Base-by-base conservation (phyloP, 2,888 invertebrate genomes). In the Melieria crassipennis region DNA sequence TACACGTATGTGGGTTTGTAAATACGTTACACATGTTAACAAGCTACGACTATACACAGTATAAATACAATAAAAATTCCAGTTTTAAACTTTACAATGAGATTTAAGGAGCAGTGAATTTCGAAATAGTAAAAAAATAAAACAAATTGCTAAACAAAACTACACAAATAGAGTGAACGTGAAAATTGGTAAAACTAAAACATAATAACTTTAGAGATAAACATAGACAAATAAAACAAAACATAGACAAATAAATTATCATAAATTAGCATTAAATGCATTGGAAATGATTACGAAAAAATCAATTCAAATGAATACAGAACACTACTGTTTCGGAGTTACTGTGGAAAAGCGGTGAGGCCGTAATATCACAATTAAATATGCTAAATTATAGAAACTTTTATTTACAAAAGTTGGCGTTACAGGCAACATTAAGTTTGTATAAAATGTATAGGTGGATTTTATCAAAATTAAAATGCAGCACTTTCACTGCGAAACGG, bases 1-100 rank as follows among this genome's bases (percentile, higher is more conserved):
- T 65, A 57, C 58, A 71, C 62, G 56, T 60, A 9, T 43, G 60
- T 57, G 67, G 50, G 57, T 67, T 67, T 71, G 67, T 71, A 67
- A 67, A 71, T 62, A 62, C 10, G 10, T 62, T 50, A 71, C 55
- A 62, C 47, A 63, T 30, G 43, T 63, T 63, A 69, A 63, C 63
- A 63, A 58, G 64, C 71, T 71, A 71, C 50, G 52, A 63, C 71
- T 67, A 71, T 71, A 67, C 67, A 71, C 67, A 64, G 52, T 71
- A 67, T 71, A 71, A 68, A 68, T 71, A 67, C 63, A 71, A 45
- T 71, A 56, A 63, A 60, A 65, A 61, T 65, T 55, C 1, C 62
- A 11, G 16, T 66, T 56, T 58, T 45, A 10, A 71, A 48, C 42
- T 66, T 46, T 60, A 61, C 57, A 63, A 63, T 69, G 69, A 69